A percentile compares a stretch with the other conserved stretches of the same genome.
phyloP scores from a whole-genome alignment of 1,140 invertebrate species.

The Amphibalanus amphitrite region DNA sequence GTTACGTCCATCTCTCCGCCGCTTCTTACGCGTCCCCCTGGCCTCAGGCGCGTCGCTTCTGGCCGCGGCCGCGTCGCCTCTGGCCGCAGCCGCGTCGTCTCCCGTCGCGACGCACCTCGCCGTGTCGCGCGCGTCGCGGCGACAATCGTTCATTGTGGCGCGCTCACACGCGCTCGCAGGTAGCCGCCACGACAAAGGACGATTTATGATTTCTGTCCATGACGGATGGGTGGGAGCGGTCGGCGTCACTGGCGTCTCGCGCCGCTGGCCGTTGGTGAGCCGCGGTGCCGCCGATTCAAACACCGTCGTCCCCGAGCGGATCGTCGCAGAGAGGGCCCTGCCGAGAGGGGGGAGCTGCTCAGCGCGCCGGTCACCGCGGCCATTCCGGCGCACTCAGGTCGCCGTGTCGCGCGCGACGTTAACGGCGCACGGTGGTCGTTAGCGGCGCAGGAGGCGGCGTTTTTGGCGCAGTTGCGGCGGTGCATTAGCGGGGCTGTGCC shows the following conservation, averaged over 20 bases:
- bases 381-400: slow-evolving; percentile 1
- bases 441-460: neutral
- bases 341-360: too few relatives aligned
- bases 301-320: too few relatives aligned
- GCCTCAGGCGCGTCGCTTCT: too few relatives aligned
- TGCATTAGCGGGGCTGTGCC: too few relatives aligned
- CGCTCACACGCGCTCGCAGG: neutral
- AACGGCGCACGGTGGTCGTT: neutral
- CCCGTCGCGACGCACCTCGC: too few relatives aligned
- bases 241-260: neutral
- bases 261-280: too few relatives aligned
- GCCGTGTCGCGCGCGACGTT: neutral
- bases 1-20: too few relatives aligned
- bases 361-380: too few relatives aligned
- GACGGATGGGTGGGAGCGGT: neutral
- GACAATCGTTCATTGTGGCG: neutral
- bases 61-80: too few relatives aligned
- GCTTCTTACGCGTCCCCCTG: too few relatives aligned
- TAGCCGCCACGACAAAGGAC: neutral
- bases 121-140: neutral
- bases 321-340: too few relatives aligned
- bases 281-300: neutral
- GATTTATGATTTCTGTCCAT: neutral
- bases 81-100: too few relatives aligned
- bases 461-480: neutral